Percentiles rank a stretch among this genome's conserved stretches.
phyloP scores from a whole-genome alignment of 2,888 invertebrate species.

The Megastigmus dorsalis region DNA sequence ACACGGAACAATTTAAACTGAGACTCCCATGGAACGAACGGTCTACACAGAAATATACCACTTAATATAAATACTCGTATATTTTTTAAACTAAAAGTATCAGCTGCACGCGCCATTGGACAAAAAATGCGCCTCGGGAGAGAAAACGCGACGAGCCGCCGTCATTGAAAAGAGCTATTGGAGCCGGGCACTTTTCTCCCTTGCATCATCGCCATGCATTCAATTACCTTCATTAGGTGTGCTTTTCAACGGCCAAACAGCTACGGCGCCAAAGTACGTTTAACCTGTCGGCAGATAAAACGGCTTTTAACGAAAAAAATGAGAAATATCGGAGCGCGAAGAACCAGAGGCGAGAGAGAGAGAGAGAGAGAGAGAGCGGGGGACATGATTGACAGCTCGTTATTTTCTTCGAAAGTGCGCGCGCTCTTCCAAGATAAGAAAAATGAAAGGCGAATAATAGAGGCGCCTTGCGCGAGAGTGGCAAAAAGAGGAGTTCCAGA shows the following conservation, averaged over 20 bases:
- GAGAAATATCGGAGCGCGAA: conserved; percentile 14
- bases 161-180: too few relatives aligned
- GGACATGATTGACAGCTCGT: conserved; percentile 48
- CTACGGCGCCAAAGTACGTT: background rate
- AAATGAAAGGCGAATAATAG: conserved; percentile 48
- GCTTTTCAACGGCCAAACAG: background rate
- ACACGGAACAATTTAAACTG: too few relatives aligned
- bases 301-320: conserved; percentile 28
- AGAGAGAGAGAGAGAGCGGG: conserved; percentile 3
- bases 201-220: background rate
- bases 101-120: background rate
- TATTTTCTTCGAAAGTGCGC: conserved; percentile 43
- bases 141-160: too few relatives aligned
- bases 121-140: background rate
- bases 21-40: too few relatives aligned
- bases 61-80: too few relatives aligned
- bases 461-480: background rate
- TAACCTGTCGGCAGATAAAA: conserved; percentile 11
- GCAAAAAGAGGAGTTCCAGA: conserved; percentile 31
- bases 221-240: conserved; percentile 18
- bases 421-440: conserved; percentile 41
- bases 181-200: too few relatives aligned
- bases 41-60: too few relatives aligned
- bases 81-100: too few relatives aligned
- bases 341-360: background rate